These are phyloP conservation scores for Sebastes baramenuke DNA, from an alignment of 2,797 vertebrate species.

Conservation along the genomic window DNA sequence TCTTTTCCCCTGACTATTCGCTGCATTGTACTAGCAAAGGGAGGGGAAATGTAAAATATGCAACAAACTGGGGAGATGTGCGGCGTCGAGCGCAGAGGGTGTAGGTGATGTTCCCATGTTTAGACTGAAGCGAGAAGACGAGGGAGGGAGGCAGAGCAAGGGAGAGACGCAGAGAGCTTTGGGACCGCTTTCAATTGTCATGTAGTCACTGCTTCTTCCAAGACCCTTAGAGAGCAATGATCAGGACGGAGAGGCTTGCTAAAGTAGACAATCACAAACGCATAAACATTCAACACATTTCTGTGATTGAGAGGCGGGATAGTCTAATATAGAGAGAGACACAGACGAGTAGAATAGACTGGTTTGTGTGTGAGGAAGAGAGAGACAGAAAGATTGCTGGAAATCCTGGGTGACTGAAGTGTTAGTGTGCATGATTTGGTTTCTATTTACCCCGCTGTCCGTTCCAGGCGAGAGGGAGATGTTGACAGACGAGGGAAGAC, in stretches of 20 bases:
- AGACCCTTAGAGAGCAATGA: conserved; percentile 74
- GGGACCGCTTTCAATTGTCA: conserved; percentile 74
- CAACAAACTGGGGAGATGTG: conserved; percentile 70
- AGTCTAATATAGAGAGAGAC: conserved; percentile 24
- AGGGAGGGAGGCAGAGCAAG: conserved; percentile 13
- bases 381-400: conserved; percentile 44
- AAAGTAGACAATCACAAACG: conserved; percentile 40
- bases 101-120: conserved; percentile 74
- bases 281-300: conserved; percentile 37
- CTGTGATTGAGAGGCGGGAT: conserved; percentile 22
- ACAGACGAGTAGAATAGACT: conserved; percentile 6
- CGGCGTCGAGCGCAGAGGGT: conserved; percentile 55
- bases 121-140: conserved; percentile 57
- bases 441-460: conserved; percentile 79
- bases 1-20: conserved; percentile 72
- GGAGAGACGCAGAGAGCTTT: conserved; percentile 51
- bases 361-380: conserved; percentile 41
- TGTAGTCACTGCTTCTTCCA: conserved; percentile 66
- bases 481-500: conserved; percentile 85
- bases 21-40: conserved; percentile 69
- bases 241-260: conserved; percentile 60
- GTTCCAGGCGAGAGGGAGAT: conserved; percentile 78
- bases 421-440: conserved; percentile 79
- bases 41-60: conserved; percentile 73
- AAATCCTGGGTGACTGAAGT: conserved; percentile 72